Evolutionary conservation across 35 echinoderm and acorn worm genomes (phyloP).

Genomic region (Nesometra sesokonis): DNA sequence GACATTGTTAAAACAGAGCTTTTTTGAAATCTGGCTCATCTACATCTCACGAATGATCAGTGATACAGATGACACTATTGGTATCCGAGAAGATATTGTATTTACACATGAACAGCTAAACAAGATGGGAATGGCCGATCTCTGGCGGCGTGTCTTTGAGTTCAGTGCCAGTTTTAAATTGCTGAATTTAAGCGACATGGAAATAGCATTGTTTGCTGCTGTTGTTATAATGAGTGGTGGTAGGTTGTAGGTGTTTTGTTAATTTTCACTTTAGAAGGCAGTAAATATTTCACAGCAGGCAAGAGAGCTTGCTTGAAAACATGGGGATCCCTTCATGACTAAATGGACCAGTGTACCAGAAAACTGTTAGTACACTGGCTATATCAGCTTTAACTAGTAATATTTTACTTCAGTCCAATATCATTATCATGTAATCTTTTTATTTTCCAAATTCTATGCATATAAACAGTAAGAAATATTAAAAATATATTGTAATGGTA

Average conservation of each 20-base stretch:
- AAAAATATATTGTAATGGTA: too few species aligned
- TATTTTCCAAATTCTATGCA: too few species aligned
- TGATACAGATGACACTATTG: slow-evolving; percentile 30
- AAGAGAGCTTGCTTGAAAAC: too few species aligned
- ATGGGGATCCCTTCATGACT: too few species aligned
- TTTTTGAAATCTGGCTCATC: slow-evolving; percentile 93
- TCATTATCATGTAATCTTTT: too few species aligned
- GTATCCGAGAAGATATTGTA: slow-evolving; percentile 38
- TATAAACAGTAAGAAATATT: too few species aligned
- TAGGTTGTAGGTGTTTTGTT: slow-evolving; percentile 6
- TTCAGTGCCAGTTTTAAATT: slow-evolving; percentile 41
- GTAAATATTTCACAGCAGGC: too few species aligned
- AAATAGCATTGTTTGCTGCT: slow-evolving; percentile 68
- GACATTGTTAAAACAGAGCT: slow-evolving; percentile 70
- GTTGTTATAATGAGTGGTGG: slow-evolving; percentile 78
- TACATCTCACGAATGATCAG: slow-evolving; percentile 48
- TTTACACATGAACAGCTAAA: slow-evolving; percentile 34
- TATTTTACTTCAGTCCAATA: too few species aligned
- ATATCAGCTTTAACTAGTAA: too few species aligned
- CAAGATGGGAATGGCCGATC: slow-evolving; percentile 45
- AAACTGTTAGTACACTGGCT: too few species aligned
- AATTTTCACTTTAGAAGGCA: too few species aligned
- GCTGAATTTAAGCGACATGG: slow-evolving; percentile 63
- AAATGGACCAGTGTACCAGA: too few species aligned
- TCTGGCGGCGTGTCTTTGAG: slow-evolving; percentile 82